A percentile compares a stretch with the other conserved stretches of the same genome.
Evolutionary conservation across 2,797 vertebrate genomes (phyloP).

Genomic region (Hoplostethus atlanticus): DNA sequence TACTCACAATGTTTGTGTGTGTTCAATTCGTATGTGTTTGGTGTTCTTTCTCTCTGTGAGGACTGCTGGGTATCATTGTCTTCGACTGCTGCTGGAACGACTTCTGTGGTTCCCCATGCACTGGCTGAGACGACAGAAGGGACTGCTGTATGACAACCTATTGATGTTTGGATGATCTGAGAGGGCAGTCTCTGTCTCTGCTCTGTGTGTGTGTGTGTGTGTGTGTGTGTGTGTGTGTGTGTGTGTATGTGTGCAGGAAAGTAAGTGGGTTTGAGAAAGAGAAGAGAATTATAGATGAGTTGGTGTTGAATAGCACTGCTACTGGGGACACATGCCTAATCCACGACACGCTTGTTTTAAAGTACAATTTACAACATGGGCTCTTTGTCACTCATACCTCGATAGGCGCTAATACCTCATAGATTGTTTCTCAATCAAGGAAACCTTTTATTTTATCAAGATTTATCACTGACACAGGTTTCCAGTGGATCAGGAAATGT

Average conservation of each 20-base stretch:
- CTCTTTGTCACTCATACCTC: too few relatives aligned
- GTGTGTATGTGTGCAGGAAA: constrained; percentile 6
- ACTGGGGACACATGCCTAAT: neutral
- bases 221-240: neutral
- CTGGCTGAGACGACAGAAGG: constrained; percentile 59
- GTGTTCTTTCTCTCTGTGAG: constrained; percentile 44
- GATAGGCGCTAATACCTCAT: too few relatives aligned
- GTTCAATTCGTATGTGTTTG: constrained; percentile 40
- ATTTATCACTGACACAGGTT: neutral
- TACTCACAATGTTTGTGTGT: constrained; percentile 53
- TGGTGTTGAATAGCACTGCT: too few relatives aligned
- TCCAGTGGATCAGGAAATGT: constrained; percentile 17
- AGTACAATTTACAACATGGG: too few relatives aligned
- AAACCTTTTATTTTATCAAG: too few relatives aligned
- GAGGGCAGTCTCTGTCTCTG: constrained; percentile 41
- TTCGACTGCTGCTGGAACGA: constrained; percentile 62
- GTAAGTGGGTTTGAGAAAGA: constrained; percentile 22
- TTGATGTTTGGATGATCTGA: constrained; percentile 73
- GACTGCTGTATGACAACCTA: constrained; percentile 68
- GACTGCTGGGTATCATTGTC: constrained; percentile 54
- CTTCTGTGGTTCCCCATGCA: constrained; percentile 57
- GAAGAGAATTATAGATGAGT: constrained; percentile 10
- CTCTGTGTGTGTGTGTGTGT: constrained; percentile 7
- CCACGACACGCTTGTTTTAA: neutral
- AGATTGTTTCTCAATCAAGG: too few relatives aligned